Evolutionary conservation across 2,888 invertebrate genomes (phyloP).

Genomic region (Myathropa florea): DNA sequence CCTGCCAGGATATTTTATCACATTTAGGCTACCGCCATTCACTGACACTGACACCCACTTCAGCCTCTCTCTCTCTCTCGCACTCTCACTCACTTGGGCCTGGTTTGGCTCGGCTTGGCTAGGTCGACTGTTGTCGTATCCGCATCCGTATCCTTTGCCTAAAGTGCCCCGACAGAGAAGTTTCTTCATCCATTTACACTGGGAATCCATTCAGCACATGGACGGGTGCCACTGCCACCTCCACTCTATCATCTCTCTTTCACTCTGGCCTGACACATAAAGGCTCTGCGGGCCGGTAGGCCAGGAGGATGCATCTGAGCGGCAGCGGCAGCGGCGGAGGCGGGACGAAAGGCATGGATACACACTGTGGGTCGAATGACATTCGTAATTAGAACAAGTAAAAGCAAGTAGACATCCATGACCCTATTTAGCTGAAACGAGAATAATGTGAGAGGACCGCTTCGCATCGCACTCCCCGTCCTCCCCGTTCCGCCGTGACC

Average conservation of each 20-base stretch:
- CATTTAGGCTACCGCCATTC: slow-evolving; percentile 9
- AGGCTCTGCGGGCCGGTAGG: background rate
- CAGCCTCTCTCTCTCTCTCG: background rate
- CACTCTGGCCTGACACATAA: slow-evolving; percentile 8
- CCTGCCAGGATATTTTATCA: background rate
- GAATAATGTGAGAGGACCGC: slow-evolving; percentile 46
- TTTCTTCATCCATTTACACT: slow-evolving; percentile 43
- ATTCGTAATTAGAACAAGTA: slow-evolving; percentile 63
- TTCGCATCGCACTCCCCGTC: background rate
- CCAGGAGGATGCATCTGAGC: background rate
- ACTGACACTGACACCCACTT: slow-evolving; percentile 14
- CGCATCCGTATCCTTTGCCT: slow-evolving; percentile 19
- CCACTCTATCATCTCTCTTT: slow-evolving; percentile 32
- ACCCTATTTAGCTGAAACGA: slow-evolving; percentile 62
- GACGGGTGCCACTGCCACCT: background rate
- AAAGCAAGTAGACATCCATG: slow-evolving; percentile 67
- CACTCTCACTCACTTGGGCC: background rate
- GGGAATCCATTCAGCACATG: slow-evolving; percentile 8
- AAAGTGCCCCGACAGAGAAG: slow-evolving; percentile 51
- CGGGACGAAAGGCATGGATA: background rate
- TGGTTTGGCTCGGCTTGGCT: background rate
- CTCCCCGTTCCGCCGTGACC: background rate
- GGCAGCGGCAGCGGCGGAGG: background rate
- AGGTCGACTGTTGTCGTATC: slow-evolving; percentile 28
- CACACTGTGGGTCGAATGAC: slow-evolving; percentile 47